Base-by-base conservation (phyloP, 2,797 vertebrate genomes). In the Phoebastria nigripes region DNA sequence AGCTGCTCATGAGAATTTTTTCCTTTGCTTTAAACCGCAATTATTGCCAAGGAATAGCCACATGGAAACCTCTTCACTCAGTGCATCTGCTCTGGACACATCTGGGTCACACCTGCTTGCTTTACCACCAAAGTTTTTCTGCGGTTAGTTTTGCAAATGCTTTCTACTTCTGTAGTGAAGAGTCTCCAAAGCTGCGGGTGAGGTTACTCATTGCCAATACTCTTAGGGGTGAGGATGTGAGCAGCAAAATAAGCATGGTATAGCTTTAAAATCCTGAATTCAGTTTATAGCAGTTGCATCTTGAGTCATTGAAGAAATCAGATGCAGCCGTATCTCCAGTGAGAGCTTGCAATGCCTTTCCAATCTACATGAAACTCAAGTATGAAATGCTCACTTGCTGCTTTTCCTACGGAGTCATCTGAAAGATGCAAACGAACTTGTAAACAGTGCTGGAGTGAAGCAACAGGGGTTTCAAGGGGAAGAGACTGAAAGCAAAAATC, bases 361-460 rank as follows among this genome's bases (percentile, higher is more conserved):
- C 63, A 9, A 6, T 2, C 41, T 3, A 6, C 5, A 0, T 3
- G 33, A 46, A 42, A 13, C 69, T 25, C n/a, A 1, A 17, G 54
- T 0, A 5, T 3, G 15, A 62, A 41, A 9, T 1, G 4, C 66
- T 39, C 29, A 2, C 39, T 11, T 12, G 3, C 77, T 15, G 52
- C 71, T 62, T 16, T 11, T 56, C 70, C 83, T 17, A 8, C 0
- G 1, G 61, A 67, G 35, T 28, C 59, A 22, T 1, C 55, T 12
- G 49, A 10, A 52, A 35, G 59, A 44, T 15, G 61, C 49, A 49
- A 58, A 26, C 3, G 0, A 47, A 17, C 55, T n/a, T 1, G n/a
- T 6, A 3, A 44, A 39, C 35, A 9, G 49, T 0, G 10, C 54
- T 3, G 42, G 70, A n/a, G 41, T 2, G 14, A 63, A 61, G 71